Base-by-base conservation (phyloP, 1,140 invertebrate genomes). In the Heterodera carotae region DNA sequence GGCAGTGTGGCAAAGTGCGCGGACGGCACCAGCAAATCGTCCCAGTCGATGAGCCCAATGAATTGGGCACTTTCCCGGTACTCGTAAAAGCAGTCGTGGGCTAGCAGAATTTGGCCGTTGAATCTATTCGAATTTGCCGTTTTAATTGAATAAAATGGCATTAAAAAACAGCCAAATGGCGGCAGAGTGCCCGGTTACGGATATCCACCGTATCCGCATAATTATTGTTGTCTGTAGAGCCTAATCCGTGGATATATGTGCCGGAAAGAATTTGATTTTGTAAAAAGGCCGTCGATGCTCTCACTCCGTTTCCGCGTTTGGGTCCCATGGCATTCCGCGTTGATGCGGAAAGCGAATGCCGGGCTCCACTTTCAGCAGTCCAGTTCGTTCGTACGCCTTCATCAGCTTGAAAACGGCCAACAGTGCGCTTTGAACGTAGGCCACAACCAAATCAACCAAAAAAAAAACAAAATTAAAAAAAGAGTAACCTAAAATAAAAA, bases 1-100 rank as follows among this genome's bases (percentile, higher is more conserved):
- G 78, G 69, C 22, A 80, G 33, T 27, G 48, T 29, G 48, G 22
- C n/a, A 74, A 48, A 64, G 27, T 81, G 34, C 34, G n/a, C 25
- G 15, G 43, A 33, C 33, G 77, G 59, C 31, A 80, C 31, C 25
- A 82, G 62, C 53, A 82, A 68, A 33, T 82, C 81, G 31, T 82
- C 81, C 81, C 81, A 82, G 73, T 82, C 81, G 56, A 77, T 69
- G 29, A 82, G 82, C 60, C 56, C 69, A 68, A 82, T 82, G 70
- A 82, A 82, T 68, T 82, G 76, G 29, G 81, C 77, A 43, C 69
- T 80, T 25, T 82, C 75, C 25, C 75, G 39, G 33, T 81, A 82
- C 60, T 82, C 81, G 39, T 80, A 82, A 33, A 82, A 68, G 69
- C 81, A 82, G 43, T 76, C 70, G 34, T 80, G 78, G 33, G 36